Percentiles rank a stretch among this genome's conserved stretches.
These are phyloP conservation scores for Urocynchramus pylzowi DNA, from an alignment of 2,113 vertebrate species.

Conservation along the genomic window DNA sequence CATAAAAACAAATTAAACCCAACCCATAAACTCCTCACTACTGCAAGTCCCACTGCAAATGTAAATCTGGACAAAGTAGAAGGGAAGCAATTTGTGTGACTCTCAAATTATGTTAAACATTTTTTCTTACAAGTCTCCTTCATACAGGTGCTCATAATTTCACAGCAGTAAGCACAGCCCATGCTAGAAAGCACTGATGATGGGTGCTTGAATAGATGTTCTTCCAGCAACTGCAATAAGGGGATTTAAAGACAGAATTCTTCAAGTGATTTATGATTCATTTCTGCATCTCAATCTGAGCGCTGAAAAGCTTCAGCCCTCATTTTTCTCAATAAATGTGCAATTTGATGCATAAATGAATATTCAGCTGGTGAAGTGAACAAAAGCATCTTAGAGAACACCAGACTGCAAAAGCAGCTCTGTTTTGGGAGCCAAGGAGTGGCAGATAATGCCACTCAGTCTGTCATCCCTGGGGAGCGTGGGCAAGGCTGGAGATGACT, in stretches of 20 bases:
- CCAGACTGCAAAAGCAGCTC: background rate
- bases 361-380: slow-evolving; percentile 35
- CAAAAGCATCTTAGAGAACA: slow-evolving; percentile 46
- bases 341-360: slow-evolving; percentile 31
- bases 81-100: background rate
- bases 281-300: slow-evolving; percentile 9
- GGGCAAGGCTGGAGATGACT: background rate
- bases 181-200: background rate
- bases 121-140: background rate
- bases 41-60: background rate
- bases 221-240: background rate
- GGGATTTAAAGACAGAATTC: background rate
- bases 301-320: slow-evolving; percentile 18
- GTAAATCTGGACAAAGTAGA: background rate
- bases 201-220: background rate
- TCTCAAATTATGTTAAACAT: background rate
- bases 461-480: background rate
- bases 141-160: background rate
- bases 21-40: background rate
- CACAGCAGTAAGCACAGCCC: background rate
- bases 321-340: background rate
- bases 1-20: background rate
- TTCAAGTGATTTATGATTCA: background rate
- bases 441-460: background rate
- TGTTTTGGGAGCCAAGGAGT: background rate